Evolutionary conservation across 2,888 invertebrate genomes (phyloP).

Genomic region (Microctonus brassicae): DNA sequence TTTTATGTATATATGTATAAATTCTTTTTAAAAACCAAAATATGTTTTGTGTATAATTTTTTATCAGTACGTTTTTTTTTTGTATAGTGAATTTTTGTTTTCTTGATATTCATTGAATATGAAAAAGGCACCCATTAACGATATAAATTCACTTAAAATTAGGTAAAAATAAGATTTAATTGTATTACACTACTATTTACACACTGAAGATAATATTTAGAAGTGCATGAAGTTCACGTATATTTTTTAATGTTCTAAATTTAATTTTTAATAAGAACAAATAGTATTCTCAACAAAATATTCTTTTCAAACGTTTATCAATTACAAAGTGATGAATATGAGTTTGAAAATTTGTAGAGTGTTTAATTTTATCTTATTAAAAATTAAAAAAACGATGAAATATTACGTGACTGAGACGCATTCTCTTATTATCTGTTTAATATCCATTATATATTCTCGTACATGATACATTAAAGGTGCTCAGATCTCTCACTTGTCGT

Average conservation of each 20-base stretch:
- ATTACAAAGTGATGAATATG: too few relatives aligned
- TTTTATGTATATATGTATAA: slow-evolving; percentile 6
- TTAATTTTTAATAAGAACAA: too few relatives aligned
- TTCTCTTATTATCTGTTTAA: slow-evolving; percentile 52
- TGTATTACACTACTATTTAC: slow-evolving; percentile 67
- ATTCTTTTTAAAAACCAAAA: not conserved
- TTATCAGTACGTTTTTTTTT: slow-evolving; percentile 2
- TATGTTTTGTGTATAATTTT: too few relatives aligned
- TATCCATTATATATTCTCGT: slow-evolving; percentile 45
- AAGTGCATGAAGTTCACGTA: too few relatives aligned
- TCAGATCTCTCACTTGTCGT: slow-evolving; percentile 43
- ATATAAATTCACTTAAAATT: slow-evolving; percentile 61
- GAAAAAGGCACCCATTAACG: slow-evolving; percentile 64
- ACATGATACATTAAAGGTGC: slow-evolving; percentile 47
- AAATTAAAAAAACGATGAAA: too few relatives aligned
- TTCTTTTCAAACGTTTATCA: too few relatives aligned
- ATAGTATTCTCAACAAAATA: too few relatives aligned
- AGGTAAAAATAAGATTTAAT: slow-evolving; percentile 62
- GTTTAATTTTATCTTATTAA: too few relatives aligned
- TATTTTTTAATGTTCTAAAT: too few relatives aligned
- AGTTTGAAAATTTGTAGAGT: too few relatives aligned
- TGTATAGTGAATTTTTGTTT: slow-evolving; percentile 25
- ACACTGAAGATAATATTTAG: slow-evolving; percentile 50
- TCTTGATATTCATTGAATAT: not conserved
- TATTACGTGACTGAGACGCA: too few relatives aligned